Conservation (phyloP, 2,888 invertebrate species). For the Leptinotarsa peninsularis region DNA sequence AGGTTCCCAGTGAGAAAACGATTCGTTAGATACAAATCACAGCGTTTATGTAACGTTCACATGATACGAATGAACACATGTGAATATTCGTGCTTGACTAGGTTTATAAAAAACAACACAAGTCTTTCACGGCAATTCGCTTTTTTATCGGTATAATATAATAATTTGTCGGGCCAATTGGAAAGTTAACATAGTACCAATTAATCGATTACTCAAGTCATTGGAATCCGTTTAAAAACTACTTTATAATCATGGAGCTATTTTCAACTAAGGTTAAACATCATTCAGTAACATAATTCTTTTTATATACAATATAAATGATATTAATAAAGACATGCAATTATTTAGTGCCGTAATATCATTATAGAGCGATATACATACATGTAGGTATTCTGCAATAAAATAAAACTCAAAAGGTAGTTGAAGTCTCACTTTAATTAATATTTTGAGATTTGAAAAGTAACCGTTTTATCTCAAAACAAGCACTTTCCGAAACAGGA, state of each 20-base stretch:
- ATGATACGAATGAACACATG: background rate
- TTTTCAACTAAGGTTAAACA: background rate
- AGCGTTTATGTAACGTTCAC: background rate
- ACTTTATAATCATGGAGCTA: background rate
- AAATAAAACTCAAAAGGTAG: no score
- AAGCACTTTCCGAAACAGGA: no score
- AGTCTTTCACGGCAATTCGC: background rate
- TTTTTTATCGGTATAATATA: background rate
- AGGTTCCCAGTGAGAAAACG: background rate
- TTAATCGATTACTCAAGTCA: constrained; percentile 1
- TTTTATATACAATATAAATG: background rate
- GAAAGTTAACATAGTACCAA: background rate
- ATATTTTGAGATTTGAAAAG: no score
- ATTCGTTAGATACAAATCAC: background rate
- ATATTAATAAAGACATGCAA: no score
- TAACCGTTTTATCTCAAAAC: no score
- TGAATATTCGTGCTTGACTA: background rate
- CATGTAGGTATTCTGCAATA: no score
- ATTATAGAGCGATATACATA: no score
- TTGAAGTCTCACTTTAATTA: no score
- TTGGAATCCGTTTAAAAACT: background rate
- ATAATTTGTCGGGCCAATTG: background rate
- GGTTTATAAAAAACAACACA: background rate
- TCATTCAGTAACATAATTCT: background rate
- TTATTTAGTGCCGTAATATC: no score